Base-by-base conservation (phyloP, 2,888 invertebrate genomes). In the Toxonevra muliebris region DNA sequence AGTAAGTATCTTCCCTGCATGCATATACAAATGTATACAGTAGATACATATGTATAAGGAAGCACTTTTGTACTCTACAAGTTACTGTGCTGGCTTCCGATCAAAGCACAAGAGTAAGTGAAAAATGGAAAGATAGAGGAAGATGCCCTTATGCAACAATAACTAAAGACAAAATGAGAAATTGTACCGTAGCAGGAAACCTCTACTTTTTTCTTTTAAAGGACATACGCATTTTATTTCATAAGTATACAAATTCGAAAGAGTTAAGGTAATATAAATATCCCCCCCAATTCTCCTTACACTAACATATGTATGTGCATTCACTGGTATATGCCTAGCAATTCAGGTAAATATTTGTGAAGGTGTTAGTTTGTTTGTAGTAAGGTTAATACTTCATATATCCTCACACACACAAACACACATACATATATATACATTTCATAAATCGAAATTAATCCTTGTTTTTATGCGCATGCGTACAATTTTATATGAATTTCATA, bases 381-480 rank as follows among this genome's bases (percentile, higher is more conserved):
- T 7, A 30, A 30, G 2, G 30, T 4, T 30, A 30, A 30, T 30
- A 30, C 30, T 30, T 30, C 7, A 30, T 7, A 7, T 30, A 30
- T 30, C 2, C 15, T 42, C 8, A 59, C 63, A 30, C 8, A 53
- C 10, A 48, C 13, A 17, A n/a, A 61, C 13, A 62, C n/a, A 52
- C 53, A 13, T 17, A 54, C 41, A 48, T 54, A 59, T 30, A 59
- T 45, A 19, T 20, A 30, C 40, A 17, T 20, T 17, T 15, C 50
- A 11, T 11, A 11, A 50, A 17, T 5, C 20, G 45, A 15, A 62
- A 63, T 42, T 50, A 52, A n/a, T 48, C 52, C 53, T 42, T 50
- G 30, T 40, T 15, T 19, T 55, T n/a, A 48, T 20, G 66, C 66
- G 61, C 66, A 57, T 50, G 42, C 66, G 57, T 57, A 57, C 48